A percentile compares a stretch with the other conserved stretches of the same genome.
These are phyloP conservation scores for Furnarius figulus DNA, from an alignment of 2,113 vertebrate species.

Conservation along the genomic window DNA sequence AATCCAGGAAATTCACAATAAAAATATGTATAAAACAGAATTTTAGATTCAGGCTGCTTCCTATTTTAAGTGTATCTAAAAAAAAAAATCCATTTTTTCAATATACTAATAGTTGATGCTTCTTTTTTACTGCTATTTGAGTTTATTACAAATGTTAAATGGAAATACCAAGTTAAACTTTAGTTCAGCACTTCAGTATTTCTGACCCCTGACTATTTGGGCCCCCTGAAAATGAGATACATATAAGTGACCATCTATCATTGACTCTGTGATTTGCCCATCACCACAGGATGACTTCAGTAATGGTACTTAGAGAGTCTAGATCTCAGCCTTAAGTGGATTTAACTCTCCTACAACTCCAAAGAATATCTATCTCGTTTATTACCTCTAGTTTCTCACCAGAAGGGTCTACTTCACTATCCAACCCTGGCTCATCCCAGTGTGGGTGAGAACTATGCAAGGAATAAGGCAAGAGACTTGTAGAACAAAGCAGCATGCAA, in stretches of 20 bases:
- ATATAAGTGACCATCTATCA: not conserved
- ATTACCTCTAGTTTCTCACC: not conserved
- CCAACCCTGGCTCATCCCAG: not conserved
- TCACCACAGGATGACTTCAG: not conserved
- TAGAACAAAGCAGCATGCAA: not conserved
- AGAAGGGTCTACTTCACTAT: not conserved
- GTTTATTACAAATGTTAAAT: not conserved
- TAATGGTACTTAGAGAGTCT: not conserved
- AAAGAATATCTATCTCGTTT: not conserved
- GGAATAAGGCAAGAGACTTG: not conserved
- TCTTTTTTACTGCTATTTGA: not conserved
- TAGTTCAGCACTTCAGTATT: not conserved
- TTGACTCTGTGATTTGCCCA: not conserved
- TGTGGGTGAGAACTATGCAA: not conserved
- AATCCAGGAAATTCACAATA: not conserved
- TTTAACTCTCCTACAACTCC: not conserved
- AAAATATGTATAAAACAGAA: not conserved
- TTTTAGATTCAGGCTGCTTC: not conserved
- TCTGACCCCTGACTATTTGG: not conserved
- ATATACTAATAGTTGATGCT: not conserved
- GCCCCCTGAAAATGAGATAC: not conserved
- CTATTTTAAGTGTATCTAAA: not conserved
- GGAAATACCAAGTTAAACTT: not conserved
- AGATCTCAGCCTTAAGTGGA: not conserved
- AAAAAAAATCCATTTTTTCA: not conserved